Conservation (phyloP, 2,888 invertebrate genomes). For the Nymphalis c-album region DNA sequence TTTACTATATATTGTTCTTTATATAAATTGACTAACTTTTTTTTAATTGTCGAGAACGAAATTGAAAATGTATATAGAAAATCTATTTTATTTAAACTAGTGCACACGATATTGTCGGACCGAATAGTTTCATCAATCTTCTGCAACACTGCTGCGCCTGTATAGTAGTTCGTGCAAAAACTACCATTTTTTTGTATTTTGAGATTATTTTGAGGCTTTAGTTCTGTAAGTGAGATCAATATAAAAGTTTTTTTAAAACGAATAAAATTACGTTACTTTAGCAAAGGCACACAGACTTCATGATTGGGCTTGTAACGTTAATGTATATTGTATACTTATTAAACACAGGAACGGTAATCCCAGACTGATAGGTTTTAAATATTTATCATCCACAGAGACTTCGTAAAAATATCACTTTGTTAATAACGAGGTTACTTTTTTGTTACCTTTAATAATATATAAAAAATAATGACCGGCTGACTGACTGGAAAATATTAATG, state of each 20-base stretch:
- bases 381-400: background rate
- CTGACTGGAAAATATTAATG: too few species aligned
- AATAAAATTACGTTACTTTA: too few species aligned
- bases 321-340: too few species aligned
- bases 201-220: background rate
- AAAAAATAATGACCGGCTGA: background rate
- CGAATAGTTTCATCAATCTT: slow-evolving; percentile 72
- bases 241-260: background rate
- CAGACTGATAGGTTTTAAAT: background rate
- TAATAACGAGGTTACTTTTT: background rate
- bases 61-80: background rate
- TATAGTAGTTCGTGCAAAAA: slow-evolving; percentile 18
- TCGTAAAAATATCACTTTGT: background rate
- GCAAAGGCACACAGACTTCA: too few species aligned
- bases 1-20: too few species aligned
- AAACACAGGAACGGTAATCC: background rate
- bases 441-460: background rate
- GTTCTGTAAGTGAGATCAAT: background rate
- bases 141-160: slow-evolving; percentile 52
- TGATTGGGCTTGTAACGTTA: too few species aligned
- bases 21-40: background rate
- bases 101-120: slow-evolving; percentile 27
- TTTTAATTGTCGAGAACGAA: background rate
- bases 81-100: slow-evolving; percentile 30
- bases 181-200: slow-evolving; percentile 16